phyloP scores from a whole-genome alignment of 2,113 vertebrate species.

The Heterocephalus glaber region DNA sequence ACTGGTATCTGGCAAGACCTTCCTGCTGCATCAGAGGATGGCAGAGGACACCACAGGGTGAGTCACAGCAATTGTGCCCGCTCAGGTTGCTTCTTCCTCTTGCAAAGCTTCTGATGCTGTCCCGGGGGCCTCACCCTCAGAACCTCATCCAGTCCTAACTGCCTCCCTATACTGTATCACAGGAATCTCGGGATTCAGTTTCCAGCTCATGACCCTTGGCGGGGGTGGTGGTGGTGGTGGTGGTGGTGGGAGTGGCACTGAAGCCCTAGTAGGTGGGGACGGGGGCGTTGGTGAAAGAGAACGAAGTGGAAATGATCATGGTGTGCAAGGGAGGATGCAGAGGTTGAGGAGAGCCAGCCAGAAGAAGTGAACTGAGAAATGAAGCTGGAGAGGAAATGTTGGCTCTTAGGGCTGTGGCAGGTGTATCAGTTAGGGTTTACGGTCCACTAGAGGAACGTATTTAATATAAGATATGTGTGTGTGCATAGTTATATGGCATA shows the following conservation, averaged over 20 bases:
- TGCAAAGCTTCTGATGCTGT: neutral
- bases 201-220: neutral
- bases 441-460: neutral
- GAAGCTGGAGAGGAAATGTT: neutral
- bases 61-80: neutral
- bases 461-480: neutral
- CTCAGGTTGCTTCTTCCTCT: neutral
- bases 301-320: neutral
- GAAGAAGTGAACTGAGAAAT: no score
- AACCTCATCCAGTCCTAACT: neutral
- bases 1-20: neutral
- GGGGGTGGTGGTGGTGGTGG: no score
- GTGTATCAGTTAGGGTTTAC: neutral
- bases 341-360: neutral
- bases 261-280: neutral
- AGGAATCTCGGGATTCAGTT: neutral
- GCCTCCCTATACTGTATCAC: neutral
- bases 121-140: neutral
- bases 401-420: accelerated
- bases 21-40: neutral
- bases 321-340: neutral
- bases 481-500: neutral
- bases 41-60: neutral
- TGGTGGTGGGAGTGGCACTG: no score
- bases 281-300: neutral